phyloP scores from a whole-genome alignment of 2,888 invertebrate genomes.

The Chymomyza caudatula region DNA sequence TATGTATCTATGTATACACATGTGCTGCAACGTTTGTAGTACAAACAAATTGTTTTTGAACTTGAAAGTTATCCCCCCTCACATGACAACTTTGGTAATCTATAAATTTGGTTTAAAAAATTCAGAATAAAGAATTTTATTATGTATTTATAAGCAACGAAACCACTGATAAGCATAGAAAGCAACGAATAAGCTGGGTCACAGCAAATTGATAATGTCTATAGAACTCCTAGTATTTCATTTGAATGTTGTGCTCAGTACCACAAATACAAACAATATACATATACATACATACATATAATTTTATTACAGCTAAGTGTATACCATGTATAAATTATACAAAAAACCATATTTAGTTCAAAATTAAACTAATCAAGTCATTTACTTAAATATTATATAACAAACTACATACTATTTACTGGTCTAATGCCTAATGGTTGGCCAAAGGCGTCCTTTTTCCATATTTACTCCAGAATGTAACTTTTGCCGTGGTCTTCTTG shows the following conservation, averaged over 20 bases:
- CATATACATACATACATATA: no score
- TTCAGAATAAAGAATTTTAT: not conserved
- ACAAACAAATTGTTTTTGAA: not conserved
- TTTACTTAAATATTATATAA: not conserved
- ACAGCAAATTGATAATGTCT: not conserved
- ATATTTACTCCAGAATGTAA: slow-evolving; percentile 96
- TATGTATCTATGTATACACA: no score
- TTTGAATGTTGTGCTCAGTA: not conserved
- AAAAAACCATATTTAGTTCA: not conserved
- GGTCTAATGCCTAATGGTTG: not conserved
- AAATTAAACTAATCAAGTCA: not conserved
- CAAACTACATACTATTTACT: not conserved
- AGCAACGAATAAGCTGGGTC: not conserved
- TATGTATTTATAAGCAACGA: not conserved
- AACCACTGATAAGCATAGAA: not conserved
- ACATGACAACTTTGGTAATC: not conserved
- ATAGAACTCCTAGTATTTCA: not conserved
- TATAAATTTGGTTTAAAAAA: not conserved
- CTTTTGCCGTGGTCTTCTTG: slow-evolving; percentile 83
- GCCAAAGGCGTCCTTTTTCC: slow-evolving; percentile 78
- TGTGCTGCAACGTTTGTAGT: not conserved
- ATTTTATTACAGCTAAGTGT: not conserved
- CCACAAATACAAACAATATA: not conserved
- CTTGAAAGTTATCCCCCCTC: not conserved
- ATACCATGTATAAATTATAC: not conserved